Conservation (phyloP, 2,113 vertebrate species). For the Lampris megalopsis region DNA sequence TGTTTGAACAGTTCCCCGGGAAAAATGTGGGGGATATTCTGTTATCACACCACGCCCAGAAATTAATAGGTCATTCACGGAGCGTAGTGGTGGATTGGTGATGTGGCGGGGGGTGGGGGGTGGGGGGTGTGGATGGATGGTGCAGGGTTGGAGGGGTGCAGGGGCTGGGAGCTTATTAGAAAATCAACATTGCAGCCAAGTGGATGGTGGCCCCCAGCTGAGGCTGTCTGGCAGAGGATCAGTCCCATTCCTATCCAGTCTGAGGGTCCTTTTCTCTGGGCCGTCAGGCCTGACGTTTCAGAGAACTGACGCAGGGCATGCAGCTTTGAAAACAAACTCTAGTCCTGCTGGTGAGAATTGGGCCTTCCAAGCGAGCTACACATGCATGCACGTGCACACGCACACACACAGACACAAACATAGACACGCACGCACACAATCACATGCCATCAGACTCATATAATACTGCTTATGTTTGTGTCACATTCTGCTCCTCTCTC, state of each 20-base stretch:
- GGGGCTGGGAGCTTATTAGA: slow-evolving; percentile 34
- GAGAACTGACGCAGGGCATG: slow-evolving; percentile 65
- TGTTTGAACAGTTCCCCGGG: slow-evolving; percentile 61
- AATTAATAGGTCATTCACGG: slow-evolving; percentile 26
- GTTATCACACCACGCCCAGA: slow-evolving; percentile 71
- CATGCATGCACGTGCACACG: slow-evolving; percentile 32
- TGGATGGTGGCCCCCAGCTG: slow-evolving; percentile 63
- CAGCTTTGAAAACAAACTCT: slow-evolving; percentile 71
- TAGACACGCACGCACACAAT: not conserved
- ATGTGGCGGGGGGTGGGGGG: not conserved
- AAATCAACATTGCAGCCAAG: slow-evolving; percentile 37
- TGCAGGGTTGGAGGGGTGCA: slow-evolving; percentile 23
- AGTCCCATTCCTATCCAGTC: slow-evolving; percentile 68
- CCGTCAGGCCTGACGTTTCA: slow-evolving; percentile 61
- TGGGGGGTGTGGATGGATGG: slow-evolving; percentile 36
- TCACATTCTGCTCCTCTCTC: slow-evolving; percentile 33
- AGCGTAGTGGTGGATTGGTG: slow-evolving; percentile 6
- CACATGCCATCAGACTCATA: not conserved
- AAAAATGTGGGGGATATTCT: slow-evolving; percentile 35
- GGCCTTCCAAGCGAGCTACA: slow-evolving; percentile 35
- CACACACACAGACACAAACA: slow-evolving; percentile 23
- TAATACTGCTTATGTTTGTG: not conserved
- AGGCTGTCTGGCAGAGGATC: slow-evolving; percentile 77
- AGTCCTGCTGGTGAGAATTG: slow-evolving; percentile 81
- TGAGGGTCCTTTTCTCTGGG: slow-evolving; percentile 68